These are phyloP conservation scores for Heterocephalus glaber DNA, from an alignment of 2,113 vertebrate species.

Conservation along the genomic window DNA sequence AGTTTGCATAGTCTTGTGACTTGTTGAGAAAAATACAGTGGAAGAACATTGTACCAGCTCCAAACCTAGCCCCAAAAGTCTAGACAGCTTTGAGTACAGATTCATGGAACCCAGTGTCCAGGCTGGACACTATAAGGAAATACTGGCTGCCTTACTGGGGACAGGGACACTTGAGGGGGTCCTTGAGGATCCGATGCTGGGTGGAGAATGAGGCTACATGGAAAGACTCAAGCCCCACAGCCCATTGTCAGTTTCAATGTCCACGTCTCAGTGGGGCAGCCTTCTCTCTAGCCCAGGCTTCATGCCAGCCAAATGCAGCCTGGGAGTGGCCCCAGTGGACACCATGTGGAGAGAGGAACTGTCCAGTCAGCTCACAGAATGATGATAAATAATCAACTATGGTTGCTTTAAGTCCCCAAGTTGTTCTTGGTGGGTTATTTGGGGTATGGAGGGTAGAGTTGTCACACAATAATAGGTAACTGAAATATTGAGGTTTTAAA, in stretches of 20 bases:
- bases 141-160: fast-evolving
- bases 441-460: not conserved
- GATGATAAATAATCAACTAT: too few species aligned
- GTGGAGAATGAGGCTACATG: not conserved
- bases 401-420: not conserved
- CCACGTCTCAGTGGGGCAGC: not conserved
- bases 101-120: not conserved
- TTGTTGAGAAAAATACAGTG: not conserved
- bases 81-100: not conserved
- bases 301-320: fast-evolving
- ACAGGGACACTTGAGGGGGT: not conserved
- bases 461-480: not conserved
- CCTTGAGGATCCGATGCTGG: fast-evolving
- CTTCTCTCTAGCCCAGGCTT: not conserved
- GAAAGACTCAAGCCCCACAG: not conserved
- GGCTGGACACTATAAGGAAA: not conserved
- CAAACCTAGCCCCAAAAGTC: not conserved
- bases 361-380: not conserved
- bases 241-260: not conserved
- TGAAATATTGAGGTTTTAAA: not conserved
- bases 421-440: not conserved
- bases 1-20: not conserved
- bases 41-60: not conserved
- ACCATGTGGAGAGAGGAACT: not conserved
- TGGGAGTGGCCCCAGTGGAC: fast-evolving